phyloP scores from a whole-genome alignment of 2,113 vertebrate genomes.

The Cyanoramphus novaezelandiae region DNA sequence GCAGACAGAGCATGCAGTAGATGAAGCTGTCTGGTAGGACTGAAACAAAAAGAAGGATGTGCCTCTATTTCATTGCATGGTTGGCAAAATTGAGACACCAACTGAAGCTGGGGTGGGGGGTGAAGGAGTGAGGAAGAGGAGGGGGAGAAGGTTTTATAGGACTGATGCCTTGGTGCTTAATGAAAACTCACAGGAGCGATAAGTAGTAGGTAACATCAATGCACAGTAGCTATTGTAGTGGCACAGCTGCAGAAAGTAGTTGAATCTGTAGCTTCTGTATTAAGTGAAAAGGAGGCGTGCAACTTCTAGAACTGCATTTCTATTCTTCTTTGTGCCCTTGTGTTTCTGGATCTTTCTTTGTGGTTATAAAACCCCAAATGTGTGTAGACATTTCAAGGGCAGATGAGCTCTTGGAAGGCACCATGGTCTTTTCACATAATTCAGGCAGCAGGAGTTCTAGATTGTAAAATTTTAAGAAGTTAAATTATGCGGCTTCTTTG shows the following conservation, averaged over 20 bases:
- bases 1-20: background rate
- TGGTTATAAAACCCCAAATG: background rate
- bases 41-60: background rate
- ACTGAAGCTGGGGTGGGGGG: background rate
- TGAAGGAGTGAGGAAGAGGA: background rate
- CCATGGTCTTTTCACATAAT: background rate
- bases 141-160: background rate
- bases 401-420: background rate
- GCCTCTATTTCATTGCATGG: background rate
- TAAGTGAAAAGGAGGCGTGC: background rate
- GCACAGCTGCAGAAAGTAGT: background rate
- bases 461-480: background rate
- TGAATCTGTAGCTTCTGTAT: background rate
- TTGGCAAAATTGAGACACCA: background rate
- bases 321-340: background rate
- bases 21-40: background rate
- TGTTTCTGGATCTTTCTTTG: background rate
- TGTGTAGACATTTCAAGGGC: background rate
- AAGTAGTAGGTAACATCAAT: background rate
- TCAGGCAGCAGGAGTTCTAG: background rate
- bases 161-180: background rate
- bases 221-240: background rate
- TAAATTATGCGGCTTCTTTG: background rate
- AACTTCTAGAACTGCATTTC: background rate
- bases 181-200: background rate